These are phyloP conservation scores for Palythoa grandiflora DNA, from an alignment of 92 coral and sea anemone species.

Conservation along the genomic window DNA sequence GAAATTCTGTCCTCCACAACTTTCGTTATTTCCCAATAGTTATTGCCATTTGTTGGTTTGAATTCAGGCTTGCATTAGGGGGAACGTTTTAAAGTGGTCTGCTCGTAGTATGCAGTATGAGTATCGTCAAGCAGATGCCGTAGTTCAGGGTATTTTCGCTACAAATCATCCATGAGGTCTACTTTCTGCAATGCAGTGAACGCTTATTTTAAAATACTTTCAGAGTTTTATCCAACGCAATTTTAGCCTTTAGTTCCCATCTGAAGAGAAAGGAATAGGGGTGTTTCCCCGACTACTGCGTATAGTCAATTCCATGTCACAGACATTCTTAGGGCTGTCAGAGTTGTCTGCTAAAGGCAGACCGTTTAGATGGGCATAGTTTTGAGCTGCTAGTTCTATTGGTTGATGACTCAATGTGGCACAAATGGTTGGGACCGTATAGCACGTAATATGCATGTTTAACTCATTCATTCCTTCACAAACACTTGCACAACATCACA, in stretches of 20 bases:
- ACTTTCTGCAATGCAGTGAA: too few species aligned
- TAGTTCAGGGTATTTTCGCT: too few species aligned
- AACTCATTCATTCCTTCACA: conserved; percentile 1
- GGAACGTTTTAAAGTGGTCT: conserved; percentile 25
- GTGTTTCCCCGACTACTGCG: too few species aligned
- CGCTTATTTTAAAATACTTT: too few species aligned
- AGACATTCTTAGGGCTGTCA: background rate
- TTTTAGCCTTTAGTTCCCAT: conserved; percentile 28
- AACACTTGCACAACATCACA: conserved; percentile 57
- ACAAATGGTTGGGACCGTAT: conserved; percentile 41
- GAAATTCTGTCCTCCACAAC: background rate
- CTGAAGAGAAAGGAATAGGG: conserved; percentile 37
- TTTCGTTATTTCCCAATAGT: background rate
- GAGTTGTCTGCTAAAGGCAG: conserved; percentile 48
- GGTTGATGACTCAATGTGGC: conserved; percentile 50
- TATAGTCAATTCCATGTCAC: conserved; percentile 49
- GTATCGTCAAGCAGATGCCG: too few species aligned
- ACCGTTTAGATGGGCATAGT: conserved; percentile 41
- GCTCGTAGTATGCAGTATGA: too few species aligned
- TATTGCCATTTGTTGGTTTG: conserved; percentile 32
- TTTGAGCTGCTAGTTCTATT: conserved; percentile 42
- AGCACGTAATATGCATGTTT: background rate
- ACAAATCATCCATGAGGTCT: too few species aligned
- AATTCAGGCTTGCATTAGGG: too few species aligned
- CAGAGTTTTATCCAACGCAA: too few species aligned